Evolutionary conservation across 2,797 vertebrate genomes (phyloP).

Genomic region (Lacerta viridis): DNA sequence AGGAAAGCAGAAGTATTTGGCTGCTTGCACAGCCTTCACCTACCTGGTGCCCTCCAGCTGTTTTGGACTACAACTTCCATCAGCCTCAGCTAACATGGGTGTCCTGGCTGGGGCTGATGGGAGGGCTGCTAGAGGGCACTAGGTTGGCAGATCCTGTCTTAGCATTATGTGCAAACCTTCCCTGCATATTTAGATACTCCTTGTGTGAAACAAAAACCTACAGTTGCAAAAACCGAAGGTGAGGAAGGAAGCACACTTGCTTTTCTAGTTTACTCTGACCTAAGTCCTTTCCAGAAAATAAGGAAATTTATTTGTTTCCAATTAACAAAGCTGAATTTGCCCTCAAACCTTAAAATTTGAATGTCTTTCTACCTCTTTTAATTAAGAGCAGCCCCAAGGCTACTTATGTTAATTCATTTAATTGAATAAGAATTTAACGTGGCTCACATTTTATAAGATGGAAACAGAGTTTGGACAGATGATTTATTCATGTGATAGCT

Average conservation of each 20-base stretch:
- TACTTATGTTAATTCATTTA: not conserved
- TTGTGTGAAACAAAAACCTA: too few relatives aligned
- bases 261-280: not conserved
- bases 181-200: not conserved
- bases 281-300: not conserved
- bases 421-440: slow-evolving; percentile 1
- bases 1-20: too few relatives aligned
- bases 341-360: not conserved
- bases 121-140: too few relatives aligned
- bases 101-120: too few relatives aligned
- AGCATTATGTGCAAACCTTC: not conserved
- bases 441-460: not conserved
- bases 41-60: too few relatives aligned
- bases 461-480: not conserved
- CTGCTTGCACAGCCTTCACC: too few relatives aligned
- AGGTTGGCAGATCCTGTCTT: too few relatives aligned
- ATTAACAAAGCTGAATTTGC: slow-evolving; percentile 2
- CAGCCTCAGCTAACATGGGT: too few relatives aligned
- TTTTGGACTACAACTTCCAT: too few relatives aligned
- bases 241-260: not conserved
- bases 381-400: not conserved
- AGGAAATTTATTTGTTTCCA: not conserved
- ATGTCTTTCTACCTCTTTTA: not conserved
- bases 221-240: not conserved
- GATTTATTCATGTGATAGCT: not conserved